These are phyloP conservation scores for Ophthalmolycus amberensis DNA, from an alignment of 2,113 vertebrate genomes.

Conservation along the genomic window DNA sequence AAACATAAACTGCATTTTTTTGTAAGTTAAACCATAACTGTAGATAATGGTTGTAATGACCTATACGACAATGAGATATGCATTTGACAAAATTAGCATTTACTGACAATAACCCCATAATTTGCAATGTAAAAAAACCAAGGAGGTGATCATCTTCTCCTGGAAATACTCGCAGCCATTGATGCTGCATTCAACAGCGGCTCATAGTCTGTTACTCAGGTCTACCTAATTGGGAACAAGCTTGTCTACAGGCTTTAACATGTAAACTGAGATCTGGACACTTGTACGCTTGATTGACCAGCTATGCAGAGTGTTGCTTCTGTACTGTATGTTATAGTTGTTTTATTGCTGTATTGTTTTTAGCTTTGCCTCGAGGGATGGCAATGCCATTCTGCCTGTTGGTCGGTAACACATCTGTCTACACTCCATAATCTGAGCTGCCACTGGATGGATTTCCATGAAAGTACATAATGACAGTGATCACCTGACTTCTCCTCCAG, in stretches of 20 bases:
- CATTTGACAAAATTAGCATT: too few relatives aligned
- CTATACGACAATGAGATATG: too few relatives aligned
- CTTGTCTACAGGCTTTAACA: neutral
- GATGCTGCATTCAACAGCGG: too few relatives aligned
- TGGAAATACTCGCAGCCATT: neutral
- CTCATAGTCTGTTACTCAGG: too few relatives aligned
- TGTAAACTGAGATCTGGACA: neutral
- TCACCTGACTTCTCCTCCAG: too few relatives aligned
- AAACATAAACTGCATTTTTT: neutral
- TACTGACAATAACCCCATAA: too few relatives aligned
- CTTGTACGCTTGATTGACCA: too few relatives aligned
- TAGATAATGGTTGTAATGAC: too few relatives aligned
- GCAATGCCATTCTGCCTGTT: neutral
- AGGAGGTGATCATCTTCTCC: neutral
- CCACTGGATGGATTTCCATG: neutral
- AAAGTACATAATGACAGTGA: neutral
- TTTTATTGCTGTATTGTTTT: neutral
- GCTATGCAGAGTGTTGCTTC: too few relatives aligned
- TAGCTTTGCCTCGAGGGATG: neutral
- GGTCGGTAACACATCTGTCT: neutral
- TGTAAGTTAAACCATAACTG: neutral
- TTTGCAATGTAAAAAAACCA: too few relatives aligned
- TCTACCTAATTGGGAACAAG: neutral
- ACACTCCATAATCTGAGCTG: neutral
- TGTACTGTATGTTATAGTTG: neutral